Base-by-base conservation (phyloP, 2,797 vertebrate species). In the Myotis planiceps region DNA sequence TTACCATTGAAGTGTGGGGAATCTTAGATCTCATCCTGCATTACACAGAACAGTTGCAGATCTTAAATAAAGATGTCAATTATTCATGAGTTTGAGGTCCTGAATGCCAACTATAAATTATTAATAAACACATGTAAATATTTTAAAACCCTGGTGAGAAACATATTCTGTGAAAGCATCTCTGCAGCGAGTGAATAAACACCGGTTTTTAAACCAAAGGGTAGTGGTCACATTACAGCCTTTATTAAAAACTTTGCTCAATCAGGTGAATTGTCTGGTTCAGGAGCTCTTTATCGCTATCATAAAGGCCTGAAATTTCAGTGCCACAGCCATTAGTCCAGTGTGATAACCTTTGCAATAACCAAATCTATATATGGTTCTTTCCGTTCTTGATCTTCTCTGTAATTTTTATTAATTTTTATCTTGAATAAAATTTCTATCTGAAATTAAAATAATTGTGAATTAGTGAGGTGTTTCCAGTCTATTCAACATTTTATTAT, bases 71-170 rank as follows among this genome's bases (percentile, higher is more conserved):
- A 87, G 66, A 14, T 3, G 19, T 97, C 93, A 94, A 97, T 98
- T 96, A 97, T 97, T 97, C 95, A 97, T 91, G 95, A 97, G 55
- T 37, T 92, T 69, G 47, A 94, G 95, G 96, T 95, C 45, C 58
- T 47, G 96, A 97, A 96, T 96, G 96, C 96, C 97, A 96, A 4
- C 9, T 18, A 60, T 97, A 81, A 93, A 98, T 97, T 94, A 97
- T 97, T 97, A 95, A 97, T 85, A 88, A 88, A 94, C 29, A 9
- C 69, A 90, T 96, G 96, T 98, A 97, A 97, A 98, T 98, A 98
- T 97, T 97, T 97, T 79, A 98, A 97, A 86, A 79, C 92, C 88
- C 91, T 69, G 45, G 95, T 87, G 94, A 94, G 96, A 94, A 97
- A 92, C 89, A 85, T 81, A 45, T 65, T 92, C 93, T 51, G 72